phyloP scores from a whole-genome alignment of 2,888 invertebrate genomes.

The Coenonympha arcania region DNA sequence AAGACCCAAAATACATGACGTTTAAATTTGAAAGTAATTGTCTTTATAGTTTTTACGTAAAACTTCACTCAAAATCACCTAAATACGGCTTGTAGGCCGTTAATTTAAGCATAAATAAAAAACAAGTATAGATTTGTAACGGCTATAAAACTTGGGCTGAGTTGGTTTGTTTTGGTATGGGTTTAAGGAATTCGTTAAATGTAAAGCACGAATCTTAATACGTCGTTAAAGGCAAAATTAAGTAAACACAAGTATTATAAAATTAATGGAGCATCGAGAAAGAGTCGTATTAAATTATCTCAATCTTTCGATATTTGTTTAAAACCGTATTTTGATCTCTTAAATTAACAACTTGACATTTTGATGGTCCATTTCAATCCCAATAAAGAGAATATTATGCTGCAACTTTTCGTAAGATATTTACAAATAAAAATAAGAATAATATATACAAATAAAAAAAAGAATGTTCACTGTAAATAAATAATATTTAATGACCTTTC shows the following conservation, averaged over 20 bases:
- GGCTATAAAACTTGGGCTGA: no score
- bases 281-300: neutral
- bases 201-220: neutral
- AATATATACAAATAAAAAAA: no score
- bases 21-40: no score
- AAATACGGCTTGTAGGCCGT: no score
- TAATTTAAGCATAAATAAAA: no score
- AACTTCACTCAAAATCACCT: no score
- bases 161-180: no score
- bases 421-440: no score
- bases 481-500: no score
- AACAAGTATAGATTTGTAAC: neutral
- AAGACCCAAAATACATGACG: no score
- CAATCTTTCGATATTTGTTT: neutral
- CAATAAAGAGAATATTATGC: neutral
- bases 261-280: constrained; percentile 6
- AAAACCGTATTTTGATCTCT: neutral
- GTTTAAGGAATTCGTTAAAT: neutral
- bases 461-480: no score
- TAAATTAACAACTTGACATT: neutral
- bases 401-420: neutral
- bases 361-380: neutral
- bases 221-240: constrained; percentile 10
- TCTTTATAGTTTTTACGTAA: no score
- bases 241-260: constrained; percentile 8